These are phyloP conservation scores for Mesocentrotus franciscanus DNA, from an alignment of 53 echinoderm and acorn worm species.

Conservation along the genomic window DNA sequence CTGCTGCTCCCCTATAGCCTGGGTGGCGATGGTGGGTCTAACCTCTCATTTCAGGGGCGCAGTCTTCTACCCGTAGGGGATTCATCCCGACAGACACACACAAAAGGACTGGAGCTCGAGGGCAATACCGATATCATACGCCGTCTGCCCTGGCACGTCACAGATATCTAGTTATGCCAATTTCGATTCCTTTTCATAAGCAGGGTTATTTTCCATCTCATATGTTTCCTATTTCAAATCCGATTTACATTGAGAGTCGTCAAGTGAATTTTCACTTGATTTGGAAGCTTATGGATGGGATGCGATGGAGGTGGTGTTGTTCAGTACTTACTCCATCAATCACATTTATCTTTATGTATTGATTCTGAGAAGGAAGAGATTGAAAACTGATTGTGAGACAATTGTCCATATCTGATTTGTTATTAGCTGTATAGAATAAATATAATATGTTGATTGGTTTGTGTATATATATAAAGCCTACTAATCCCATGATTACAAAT, in stretches of 20 bases:
- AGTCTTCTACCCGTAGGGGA: conserved; percentile 16
- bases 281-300: background rate
- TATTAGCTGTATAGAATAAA: background rate
- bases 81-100: background rate
- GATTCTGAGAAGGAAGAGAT: background rate
- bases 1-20: conserved; percentile 24
- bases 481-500: background rate
- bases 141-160: conserved; percentile 24
- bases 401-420: background rate
- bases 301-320: background rate
- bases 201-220: background rate
- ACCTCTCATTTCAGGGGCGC: background rate
- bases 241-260: background rate
- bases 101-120: background rate
- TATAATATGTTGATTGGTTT: too few species aligned
- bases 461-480: too few species aligned
- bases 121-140: background rate
- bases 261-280: background rate
- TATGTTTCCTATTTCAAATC: background rate
- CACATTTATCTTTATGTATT: background rate
- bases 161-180: conserved; percentile 34
- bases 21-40: background rate
- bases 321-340: background rate
- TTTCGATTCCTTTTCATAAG: background rate
- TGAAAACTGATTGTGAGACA: background rate